Evolutionary conservation across 2,113 vertebrate genomes (phyloP).

Genomic region (Corvus hawaiiensis): DNA sequence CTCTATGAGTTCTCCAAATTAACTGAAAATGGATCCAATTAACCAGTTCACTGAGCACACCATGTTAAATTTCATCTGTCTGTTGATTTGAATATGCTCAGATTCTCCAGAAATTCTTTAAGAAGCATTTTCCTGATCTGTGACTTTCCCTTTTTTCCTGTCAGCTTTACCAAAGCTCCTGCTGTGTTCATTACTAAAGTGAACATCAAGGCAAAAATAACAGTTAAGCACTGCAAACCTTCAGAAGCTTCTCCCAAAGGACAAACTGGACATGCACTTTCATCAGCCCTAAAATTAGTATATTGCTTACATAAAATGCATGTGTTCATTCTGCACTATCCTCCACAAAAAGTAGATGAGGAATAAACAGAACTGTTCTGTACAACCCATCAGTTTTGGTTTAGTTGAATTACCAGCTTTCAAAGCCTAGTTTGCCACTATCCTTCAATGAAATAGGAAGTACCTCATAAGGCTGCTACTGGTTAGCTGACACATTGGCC

Average conservation of each 20-base stretch:
- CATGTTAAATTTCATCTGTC: neutral
- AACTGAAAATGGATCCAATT: constrained; percentile 41
- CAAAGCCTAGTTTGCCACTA: neutral
- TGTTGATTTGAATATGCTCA: constrained; percentile 21
- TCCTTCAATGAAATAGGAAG: neutral
- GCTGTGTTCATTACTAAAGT: neutral
- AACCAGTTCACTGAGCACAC: constrained; percentile 31
- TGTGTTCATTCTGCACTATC: rapidly evolving
- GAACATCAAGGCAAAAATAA: neutral
- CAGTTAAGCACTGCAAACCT: neutral
- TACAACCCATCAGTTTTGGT: neutral
- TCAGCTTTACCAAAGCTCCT: neutral
- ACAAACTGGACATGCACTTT: neutral
- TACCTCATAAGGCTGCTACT: neutral
- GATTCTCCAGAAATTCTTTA: constrained; percentile 11
- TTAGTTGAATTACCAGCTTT: neutral
- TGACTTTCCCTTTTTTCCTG: neutral
- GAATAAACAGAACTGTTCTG: neutral
- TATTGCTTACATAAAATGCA: neutral
- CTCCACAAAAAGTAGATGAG: neutral
- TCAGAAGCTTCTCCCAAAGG: neutral
- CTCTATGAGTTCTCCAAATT: neutral
- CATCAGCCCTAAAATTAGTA: neutral
- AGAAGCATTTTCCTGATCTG: constrained; percentile 4
- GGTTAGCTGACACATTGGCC: neutral